Evolutionary conservation across 2,888 invertebrate species (phyloP).

Genomic region (Fragum sueziense): DNA sequence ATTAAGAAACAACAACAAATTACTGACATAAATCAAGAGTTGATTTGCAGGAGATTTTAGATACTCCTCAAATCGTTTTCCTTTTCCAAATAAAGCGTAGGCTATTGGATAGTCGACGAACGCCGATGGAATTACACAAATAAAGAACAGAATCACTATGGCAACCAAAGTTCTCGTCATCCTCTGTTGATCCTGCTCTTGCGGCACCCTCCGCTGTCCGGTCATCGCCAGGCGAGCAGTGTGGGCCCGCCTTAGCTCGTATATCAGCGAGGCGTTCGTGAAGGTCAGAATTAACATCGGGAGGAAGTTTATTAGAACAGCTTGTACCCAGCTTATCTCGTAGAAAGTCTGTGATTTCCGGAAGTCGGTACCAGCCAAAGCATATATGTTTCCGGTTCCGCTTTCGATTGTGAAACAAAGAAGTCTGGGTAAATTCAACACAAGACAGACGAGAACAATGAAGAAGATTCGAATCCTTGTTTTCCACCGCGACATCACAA

Average conservation of each 20-base stretch:
- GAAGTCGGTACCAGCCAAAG: conserved; percentile 59
- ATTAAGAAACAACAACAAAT: conserved; percentile 74
- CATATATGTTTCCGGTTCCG: conserved; percentile 18
- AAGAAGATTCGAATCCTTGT: conserved; percentile 64
- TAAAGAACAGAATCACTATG: conserved; percentile 74
- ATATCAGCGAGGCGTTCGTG: conserved; percentile 69
- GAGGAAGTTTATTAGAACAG: conserved; percentile 69
- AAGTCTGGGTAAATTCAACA: conserved; percentile 74
- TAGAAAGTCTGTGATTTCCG: conserved; percentile 55
- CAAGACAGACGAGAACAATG: conserved; percentile 62
- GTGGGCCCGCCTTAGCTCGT: conserved; percentile 67
- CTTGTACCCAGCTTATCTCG: conserved; percentile 69
- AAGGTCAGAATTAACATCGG: conserved; percentile 69
- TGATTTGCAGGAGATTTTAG: conserved; percentile 59
- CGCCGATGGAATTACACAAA: conserved; percentile 76
- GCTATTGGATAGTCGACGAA: conserved; percentile 72
- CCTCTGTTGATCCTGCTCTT: conserved; percentile 72
- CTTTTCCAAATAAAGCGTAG: conserved; percentile 64
- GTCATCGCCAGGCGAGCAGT: conserved; percentile 59
- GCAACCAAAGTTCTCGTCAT: conserved; percentile 76
- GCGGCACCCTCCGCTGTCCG: conserved; percentile 62
- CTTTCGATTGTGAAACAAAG: conserved; percentile 59
- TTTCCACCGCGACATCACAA: conserved; percentile 36
- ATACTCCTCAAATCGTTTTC: conserved; percentile 53
- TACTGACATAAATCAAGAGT: conserved; percentile 62